Evolutionary conservation across 2,113 vertebrate species (phyloP).

Genomic region (Anolis carolinensis): DNA sequence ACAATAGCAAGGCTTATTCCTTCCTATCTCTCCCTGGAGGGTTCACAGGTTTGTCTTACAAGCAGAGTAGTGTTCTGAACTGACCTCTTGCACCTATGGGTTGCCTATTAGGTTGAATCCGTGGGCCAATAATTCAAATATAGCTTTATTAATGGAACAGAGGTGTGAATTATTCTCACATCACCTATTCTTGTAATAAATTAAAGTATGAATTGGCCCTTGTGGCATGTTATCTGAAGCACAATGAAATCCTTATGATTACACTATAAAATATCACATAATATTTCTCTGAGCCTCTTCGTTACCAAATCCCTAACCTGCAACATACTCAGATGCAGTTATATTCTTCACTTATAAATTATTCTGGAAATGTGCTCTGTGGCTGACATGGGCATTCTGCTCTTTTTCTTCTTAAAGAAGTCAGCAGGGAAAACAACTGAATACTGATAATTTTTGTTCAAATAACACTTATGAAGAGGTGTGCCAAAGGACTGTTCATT

Average conservation of each 20-base stretch:
- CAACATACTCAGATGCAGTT: neutral
- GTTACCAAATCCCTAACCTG: constrained; percentile 11
- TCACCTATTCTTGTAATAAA: constrained; percentile 20
- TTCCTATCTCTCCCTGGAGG: neutral
- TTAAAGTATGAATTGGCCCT: constrained; percentile 11
- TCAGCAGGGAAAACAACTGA: constrained; percentile 40
- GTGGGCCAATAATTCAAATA: neutral
- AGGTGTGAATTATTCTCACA: constrained; percentile 9
- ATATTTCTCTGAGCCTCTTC: constrained; percentile 14
- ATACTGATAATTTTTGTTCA: constrained; percentile 44
- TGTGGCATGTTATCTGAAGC: constrained; percentile 4
- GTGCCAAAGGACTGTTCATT: neutral
- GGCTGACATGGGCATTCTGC: constrained; percentile 34
- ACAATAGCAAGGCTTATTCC: neutral
- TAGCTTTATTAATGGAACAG: constrained; percentile 6
- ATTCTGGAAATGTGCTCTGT: constrained; percentile 40
- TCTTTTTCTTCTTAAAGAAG: constrained; percentile 45
- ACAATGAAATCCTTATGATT: constrained; percentile 33
- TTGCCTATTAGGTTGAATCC: neutral
- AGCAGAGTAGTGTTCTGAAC: neutral
- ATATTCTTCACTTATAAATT: constrained; percentile 48
- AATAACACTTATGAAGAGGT: constrained; percentile 28
- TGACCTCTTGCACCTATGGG: neutral
- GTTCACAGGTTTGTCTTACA: neutral
- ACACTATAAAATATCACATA: constrained; percentile 13